Evolutionary conservation across 2,797 vertebrate genomes (phyloP).

Genomic region (Neostethus bicornis): DNA sequence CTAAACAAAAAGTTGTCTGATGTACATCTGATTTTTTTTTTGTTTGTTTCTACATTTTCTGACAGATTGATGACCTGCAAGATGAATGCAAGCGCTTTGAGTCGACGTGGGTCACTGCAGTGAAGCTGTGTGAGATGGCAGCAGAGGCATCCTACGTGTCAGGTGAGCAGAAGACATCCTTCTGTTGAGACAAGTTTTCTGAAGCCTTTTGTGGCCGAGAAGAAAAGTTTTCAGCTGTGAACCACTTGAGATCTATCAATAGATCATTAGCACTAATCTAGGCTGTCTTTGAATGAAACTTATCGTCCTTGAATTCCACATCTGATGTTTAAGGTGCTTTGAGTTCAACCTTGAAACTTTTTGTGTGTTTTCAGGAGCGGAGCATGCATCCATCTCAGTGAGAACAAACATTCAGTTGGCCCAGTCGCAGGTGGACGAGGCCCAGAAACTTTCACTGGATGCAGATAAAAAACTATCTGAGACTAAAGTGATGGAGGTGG

Average conservation of each 20-base stretch:
- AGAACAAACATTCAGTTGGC: constrained; percentile 87
- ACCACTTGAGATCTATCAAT: constrained; percentile 11
- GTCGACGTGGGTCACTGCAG: constrained; percentile 86
- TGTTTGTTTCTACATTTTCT: constrained; percentile 7
- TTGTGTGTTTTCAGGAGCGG: constrained; percentile 82
- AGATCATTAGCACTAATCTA: constrained; percentile 48
- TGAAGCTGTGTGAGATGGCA: constrained; percentile 89
- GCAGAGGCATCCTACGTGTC: constrained; percentile 89
- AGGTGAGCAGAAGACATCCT: constrained; percentile 73
- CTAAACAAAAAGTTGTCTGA: constrained; percentile 2
- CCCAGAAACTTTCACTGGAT: constrained; percentile 81
- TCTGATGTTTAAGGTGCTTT: constrained; percentile 18
- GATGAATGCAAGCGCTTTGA: constrained; percentile 87
- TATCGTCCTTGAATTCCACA: constrained; percentile 39
- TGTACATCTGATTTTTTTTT: constrained; percentile 1
- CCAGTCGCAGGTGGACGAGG: constrained; percentile 86
- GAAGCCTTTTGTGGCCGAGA: not conserved
- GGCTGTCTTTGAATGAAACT: constrained; percentile 36
- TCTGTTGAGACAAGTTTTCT: constrained; percentile 24
- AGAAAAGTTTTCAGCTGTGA: not conserved
- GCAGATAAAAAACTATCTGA: constrained; percentile 89
- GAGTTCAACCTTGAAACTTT: constrained; percentile 27
- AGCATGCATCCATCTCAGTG: constrained; percentile 84
- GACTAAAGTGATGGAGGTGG: constrained; percentile 89
- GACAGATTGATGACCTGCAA: constrained; percentile 84